Evolutionary conservation across 53 echinoderm and acorn worm genomes (phyloP), one percentile per base, ranked within the genome.

Genomic region (Antedon mediterranea): DNA sequence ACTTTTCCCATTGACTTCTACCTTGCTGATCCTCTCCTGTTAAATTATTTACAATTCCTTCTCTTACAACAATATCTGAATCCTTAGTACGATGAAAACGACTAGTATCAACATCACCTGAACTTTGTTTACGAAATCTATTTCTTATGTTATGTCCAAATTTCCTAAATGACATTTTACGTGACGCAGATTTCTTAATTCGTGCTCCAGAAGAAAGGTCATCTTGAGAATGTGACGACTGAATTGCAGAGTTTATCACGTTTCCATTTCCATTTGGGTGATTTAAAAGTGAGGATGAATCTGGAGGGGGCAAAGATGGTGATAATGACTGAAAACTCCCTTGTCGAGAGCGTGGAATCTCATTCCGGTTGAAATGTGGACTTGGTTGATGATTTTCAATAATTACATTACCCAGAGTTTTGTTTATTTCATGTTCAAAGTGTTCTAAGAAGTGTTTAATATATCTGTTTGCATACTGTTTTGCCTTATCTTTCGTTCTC

Each of bases 401-500:
- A 43, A 28, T 8, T 14, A 30, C 78, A 43, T 43, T 43, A 30
- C 32, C 43, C 8, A 28, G 78, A 78, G n/a, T 76, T 76, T 18
- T 43, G 74, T 32, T 78, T 28, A 34, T 72, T 43, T 97, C 97
- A 9, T 87, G 74, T 72, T 97, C 97, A 73, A 97, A 97, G 76
- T 97, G 97, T 44, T 97, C 97, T 43, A 85, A 31, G 82, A 97
- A 97, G 80, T 97, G 97, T 71, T 97, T 92, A 28, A 89, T 85
- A 82, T 92, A 97, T 30, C 90, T 79, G 31, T 84, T 86, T 30
- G 89, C 97, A 70, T 92, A 89, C 77, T 89, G 72, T 73, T 72
- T 88, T n/a, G 88, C 85, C 87, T 85, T 18, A 87, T 87, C 76
- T 83, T 73, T 83, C 28, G 78, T 37, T 18, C 78, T 13, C 3